A percentile compares a stretch with the other conserved stretches of the same genome.
Conservation (phyloP, 2,888 invertebrate species). For the Heliconius erato region DNA sequence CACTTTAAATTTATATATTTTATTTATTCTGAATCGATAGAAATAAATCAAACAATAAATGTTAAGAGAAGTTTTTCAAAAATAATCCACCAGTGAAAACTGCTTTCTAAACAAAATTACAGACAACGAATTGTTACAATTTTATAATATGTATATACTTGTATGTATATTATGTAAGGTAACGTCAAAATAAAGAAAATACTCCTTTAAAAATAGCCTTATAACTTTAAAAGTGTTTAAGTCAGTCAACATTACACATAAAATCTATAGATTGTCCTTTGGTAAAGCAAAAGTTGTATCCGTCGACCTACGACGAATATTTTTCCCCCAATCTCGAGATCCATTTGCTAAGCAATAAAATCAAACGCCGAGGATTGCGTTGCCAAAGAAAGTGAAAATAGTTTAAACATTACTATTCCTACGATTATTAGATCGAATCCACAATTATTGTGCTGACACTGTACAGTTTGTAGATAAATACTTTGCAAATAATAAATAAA, state of each 20-base stretch:
- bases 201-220: neutral
- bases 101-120: too few relatives aligned
- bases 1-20: too few relatives aligned
- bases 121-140: too few relatives aligned
- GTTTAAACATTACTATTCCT: neutral
- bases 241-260: neutral
- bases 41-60: too few relatives aligned
- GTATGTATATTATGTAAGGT: too few relatives aligned
- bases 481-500: neutral
- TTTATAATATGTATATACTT: too few relatives aligned
- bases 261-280: neutral
- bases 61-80: too few relatives aligned
- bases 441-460: neutral
- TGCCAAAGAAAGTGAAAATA: neutral
- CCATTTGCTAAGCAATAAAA: neutral
- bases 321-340: neutral
- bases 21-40: too few relatives aligned
- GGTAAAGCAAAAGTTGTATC: too few relatives aligned
- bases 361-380: neutral
- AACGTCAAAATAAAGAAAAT: neutral
- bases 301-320: neutral
- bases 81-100: too few relatives aligned
- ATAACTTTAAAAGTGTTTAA: neutral
- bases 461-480: neutral
- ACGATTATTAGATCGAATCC: neutral